Evolutionary conservation across 2,888 invertebrate genomes (phyloP), one percentile per base, ranked within the genome.

Genomic region (Cephus rjabovi): DNA sequence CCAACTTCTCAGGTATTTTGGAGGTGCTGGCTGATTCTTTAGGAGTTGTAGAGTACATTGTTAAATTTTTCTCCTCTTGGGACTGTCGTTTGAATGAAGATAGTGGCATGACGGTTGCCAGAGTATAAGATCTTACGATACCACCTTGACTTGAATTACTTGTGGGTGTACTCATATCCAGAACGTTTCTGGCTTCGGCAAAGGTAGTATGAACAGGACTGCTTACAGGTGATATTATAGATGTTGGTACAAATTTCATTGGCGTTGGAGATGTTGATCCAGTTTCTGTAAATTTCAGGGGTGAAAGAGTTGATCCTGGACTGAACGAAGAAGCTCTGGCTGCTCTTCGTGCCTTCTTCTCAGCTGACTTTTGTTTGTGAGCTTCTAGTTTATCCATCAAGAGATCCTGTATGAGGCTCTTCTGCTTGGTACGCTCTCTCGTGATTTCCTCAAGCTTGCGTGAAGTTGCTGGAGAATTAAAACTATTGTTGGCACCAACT

Each of bases 371-470:
- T 84, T 94, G 95, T 84, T 95, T 95, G 86, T 95, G 94, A 3
- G 94, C 94, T 85, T 94, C 94, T 86, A 96, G 92, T 90, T 96
- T 95, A 87, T 96, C 96, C 93, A 97, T 94, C 76, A 97, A 95
- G 92, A 97, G 93, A 89, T 97, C 95, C 86, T 97, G 95, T 74
- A 97, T 96, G 35, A 97, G 93, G 89, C 95, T 96, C 82, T 97
- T 97, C 91, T 97, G 97, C 88, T 96, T 95, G 69, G 95, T 95
- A 77, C 97, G 93, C 89, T 97, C 96, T 87, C 95, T 94, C 82
- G 95, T 95, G 68, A 97, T 93, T 92, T 96, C 95, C 89, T 96
- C 96, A 77, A 96, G 93, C 89, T 95, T 95, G 79, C 94, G 93
- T 1, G 93, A 94, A 4, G 95, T 93, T 75, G 94, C 93, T 78